Conservation (phyloP, 37 sponge, comb jelly and placozoan species). For the Cladorhizidae sp. region DNA sequence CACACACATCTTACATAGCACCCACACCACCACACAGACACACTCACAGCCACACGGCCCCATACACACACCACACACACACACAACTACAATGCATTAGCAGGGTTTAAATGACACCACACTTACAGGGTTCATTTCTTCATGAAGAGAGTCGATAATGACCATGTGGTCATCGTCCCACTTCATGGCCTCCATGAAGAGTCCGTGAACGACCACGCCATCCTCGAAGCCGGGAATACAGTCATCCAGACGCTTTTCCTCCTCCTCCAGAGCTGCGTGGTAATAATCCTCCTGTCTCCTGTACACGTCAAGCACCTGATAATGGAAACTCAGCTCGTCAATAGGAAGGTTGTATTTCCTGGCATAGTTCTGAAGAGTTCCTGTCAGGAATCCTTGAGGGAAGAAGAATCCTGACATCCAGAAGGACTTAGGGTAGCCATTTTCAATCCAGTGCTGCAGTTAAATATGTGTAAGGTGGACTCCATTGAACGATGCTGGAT, state of each 20-base stretch:
- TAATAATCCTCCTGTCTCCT: constrained; percentile 88
- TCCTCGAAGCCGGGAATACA: constrained; percentile 73
- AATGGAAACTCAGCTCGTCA: constrained; percentile 94
- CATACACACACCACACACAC: too few species aligned
- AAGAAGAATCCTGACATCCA: constrained; percentile 99
- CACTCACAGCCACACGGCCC: background rate
- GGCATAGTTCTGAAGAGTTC: constrained; percentile 97
- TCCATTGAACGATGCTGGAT: background rate
- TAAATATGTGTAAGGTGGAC: background rate
- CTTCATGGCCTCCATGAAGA: constrained; percentile 92
- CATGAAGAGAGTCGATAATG: constrained; percentile 75
- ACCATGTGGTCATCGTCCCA: constrained; percentile 90
- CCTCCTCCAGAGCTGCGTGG: constrained; percentile 56
- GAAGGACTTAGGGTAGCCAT: constrained; percentile 89
- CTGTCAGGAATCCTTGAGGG: constrained; percentile 99
- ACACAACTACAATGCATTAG: background rate
- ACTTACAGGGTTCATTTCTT: constrained; percentile 94
- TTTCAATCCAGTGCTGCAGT: constrained; percentile 83
- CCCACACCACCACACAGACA: background rate
- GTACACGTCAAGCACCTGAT: constrained; percentile 55
- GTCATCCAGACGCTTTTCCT: constrained; percentile 38
- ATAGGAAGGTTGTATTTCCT: constrained; percentile 96
- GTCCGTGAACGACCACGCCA: constrained; percentile 94
- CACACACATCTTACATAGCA: too few species aligned
- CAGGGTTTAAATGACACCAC: background rate